A percentile compares a stretch with the other conserved stretches of the same genome.
phyloP scores from a whole-genome alignment of 2,888 invertebrate species.

The Odontocolon sp. region DNA sequence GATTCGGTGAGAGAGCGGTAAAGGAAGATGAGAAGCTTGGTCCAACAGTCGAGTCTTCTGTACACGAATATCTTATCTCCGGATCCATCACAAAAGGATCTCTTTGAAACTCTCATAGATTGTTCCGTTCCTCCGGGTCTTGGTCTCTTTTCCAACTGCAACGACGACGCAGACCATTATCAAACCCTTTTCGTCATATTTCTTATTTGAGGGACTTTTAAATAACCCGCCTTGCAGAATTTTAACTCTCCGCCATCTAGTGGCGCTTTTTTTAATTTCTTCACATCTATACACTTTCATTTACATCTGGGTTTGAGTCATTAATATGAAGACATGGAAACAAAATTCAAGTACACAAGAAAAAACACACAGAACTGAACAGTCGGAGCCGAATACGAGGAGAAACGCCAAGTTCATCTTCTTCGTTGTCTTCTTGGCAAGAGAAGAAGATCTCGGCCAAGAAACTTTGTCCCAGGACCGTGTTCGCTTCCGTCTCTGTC shows the following conservation, averaged over 20 bases:
- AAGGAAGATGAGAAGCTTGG: slow-evolving; percentile 35
- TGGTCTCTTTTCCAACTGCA: slow-evolving; percentile 44
- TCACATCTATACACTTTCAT: no score
- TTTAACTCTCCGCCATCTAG: no score
- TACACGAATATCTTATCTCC: slow-evolving; percentile 50
- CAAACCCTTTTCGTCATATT: slow-evolving; percentile 27
- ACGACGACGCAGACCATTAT: slow-evolving; percentile 53
- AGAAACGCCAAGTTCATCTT: slow-evolving; percentile 22
- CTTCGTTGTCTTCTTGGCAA: slow-evolving; percentile 43
- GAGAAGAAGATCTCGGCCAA: slow-evolving; percentile 63
- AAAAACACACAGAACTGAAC: slow-evolving; percentile 19
- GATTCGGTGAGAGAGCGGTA: slow-evolving; percentile 24
- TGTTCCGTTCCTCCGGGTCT: slow-evolving; percentile 1
- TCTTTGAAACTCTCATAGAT: no score
- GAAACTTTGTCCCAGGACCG: slow-evolving; percentile 74
- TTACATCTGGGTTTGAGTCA: no score
- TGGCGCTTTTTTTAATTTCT: no score
- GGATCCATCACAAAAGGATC: slow-evolving; percentile 41
- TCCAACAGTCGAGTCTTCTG: slow-evolving; percentile 46
- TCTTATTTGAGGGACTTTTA: not conserved
- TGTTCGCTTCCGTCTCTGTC: slow-evolving; percentile 67
- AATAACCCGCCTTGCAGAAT: slow-evolving; percentile 1
- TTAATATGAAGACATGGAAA: slow-evolving; percentile 19
- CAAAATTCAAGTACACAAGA: not conserved
- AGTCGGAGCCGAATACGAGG: slow-evolving; percentile 28